Conservation (phyloP, 2,113 vertebrate species). For the Vulpes vulpes region DNA sequence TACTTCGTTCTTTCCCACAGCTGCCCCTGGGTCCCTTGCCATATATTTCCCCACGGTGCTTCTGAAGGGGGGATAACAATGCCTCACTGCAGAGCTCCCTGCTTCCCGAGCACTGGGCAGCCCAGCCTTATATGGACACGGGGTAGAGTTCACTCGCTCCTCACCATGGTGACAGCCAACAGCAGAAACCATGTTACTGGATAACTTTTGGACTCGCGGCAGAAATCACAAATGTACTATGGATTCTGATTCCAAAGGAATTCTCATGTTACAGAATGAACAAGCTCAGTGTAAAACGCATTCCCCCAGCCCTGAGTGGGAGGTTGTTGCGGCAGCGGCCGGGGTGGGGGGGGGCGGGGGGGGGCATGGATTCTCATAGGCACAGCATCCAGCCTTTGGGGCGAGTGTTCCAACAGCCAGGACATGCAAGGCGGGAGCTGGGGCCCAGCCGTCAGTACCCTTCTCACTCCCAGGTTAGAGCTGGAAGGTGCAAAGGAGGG, state of each 20-base stretch:
- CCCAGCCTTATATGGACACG: conserved; percentile 76
- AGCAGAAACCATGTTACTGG: conserved; percentile 61
- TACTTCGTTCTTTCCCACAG: conserved; percentile 74
- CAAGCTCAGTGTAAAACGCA: not conserved
- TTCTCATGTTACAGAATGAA: conserved; percentile 34
- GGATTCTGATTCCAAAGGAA: not conserved
- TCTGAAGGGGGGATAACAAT: not conserved
- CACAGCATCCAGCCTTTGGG: not conserved
- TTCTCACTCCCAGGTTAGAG: accelerated
- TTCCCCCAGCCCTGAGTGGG: not conserved
- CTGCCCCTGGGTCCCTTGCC: conserved; percentile 57
- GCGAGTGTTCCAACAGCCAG: accelerated
- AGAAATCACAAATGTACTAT: conserved; percentile 8
- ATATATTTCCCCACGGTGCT: conserved; percentile 6
- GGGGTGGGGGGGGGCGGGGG: too few species aligned
- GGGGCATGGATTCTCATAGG: not conserved
- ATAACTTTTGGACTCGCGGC: conserved; percentile 38
- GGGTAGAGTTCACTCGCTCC: not conserved
- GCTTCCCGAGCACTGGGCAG: not conserved
- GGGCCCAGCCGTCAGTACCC: accelerated
- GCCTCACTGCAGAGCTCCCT: not conserved
- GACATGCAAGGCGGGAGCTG: accelerated
- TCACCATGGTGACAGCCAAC: conserved; percentile 69
- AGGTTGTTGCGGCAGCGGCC: not conserved
- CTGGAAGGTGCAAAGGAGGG: not conserved